Base-by-base conservation (phyloP, 2,797 vertebrate species). In the Aulostomus chinensis region DNA sequence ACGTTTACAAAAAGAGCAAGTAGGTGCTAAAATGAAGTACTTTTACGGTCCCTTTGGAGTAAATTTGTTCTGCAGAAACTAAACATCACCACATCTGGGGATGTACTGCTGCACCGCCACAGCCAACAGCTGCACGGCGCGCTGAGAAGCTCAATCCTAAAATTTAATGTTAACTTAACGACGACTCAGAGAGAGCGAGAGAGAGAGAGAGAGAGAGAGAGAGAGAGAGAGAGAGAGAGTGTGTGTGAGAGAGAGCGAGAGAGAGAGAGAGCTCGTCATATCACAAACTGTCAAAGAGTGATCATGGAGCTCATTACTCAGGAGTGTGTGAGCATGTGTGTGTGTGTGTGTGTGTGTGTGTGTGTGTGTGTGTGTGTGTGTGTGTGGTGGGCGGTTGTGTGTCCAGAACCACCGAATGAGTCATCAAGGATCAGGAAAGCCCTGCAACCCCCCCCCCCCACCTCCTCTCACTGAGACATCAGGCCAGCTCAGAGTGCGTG, bases 251-350 rank as follows among this genome's bases (percentile, higher is more conserved):
- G 38, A 31, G 36, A 4, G 2, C 6, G 24, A 17, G 35, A 29
- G 28, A 48, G 37, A 48, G 2, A 13, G 30, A 36, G 45, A 18
- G n/a, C n/a, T n/a, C n/a, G n/a, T n/a, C 50, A 41, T 14, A 53
- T 38, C 18, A 16, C 46, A 55, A 38, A 47, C 28, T 41, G 49
- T 42, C 40, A 65, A 47, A 62, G 46, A 54, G 51, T 57, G 55
- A 76, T 76, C 68, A 73, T 71, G 18, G 48, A 52, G 48, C 68
- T 77, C 57, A 54, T 85, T 80, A 73, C 78, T 71, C 50, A 41
- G 35, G 26, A 26, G 26, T 7, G 31, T 14, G n/a, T 12, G 14
- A 31, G 25, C 3, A 14, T 29, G 28, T 10, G 28, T 9, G 28
- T 29, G n/a, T n/a, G 41, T n/a, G 7, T 14, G 7, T 10, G 41